Conservation (phyloP, 2,888 invertebrate genomes). For the Opisthograptis luteolata region DNA sequence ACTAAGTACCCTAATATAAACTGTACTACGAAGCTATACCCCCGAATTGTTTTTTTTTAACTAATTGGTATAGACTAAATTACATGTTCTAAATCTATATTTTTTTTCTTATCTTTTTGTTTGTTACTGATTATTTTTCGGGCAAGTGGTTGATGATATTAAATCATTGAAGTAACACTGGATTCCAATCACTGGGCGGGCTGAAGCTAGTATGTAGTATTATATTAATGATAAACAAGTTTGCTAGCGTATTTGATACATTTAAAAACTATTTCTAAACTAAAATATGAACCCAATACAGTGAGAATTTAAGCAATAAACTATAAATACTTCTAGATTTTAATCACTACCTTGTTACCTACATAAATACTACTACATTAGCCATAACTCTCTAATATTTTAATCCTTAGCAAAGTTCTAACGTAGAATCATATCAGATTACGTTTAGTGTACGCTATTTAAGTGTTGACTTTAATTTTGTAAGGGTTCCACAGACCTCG, state of each 20-base stretch:
- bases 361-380: conserved; percentile 35
- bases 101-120: too few species aligned
- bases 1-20: too few species aligned
- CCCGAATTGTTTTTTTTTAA: too few species aligned
- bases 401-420: conserved; percentile 55
- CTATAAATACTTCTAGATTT: conserved; percentile 18
- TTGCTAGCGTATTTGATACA: too few species aligned
- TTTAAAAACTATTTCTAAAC: not conserved
- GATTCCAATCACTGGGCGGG: too few species aligned
- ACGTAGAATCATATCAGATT: conserved; percentile 77
- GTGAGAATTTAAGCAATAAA: conserved; percentile 14
- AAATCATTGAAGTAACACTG: too few species aligned
- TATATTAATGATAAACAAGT: too few species aligned
- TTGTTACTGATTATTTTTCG: too few species aligned
- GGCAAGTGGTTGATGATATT: too few species aligned
- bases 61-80: too few species aligned
- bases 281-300: not conserved
- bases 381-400: conserved; percentile 46
- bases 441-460: conserved; percentile 72
- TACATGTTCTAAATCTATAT: too few species aligned
- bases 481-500: conserved; percentile 71
- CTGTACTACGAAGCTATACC: too few species aligned
- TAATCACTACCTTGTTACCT: conserved; percentile 35
- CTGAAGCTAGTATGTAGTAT: not conserved
- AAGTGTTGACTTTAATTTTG: conserved; percentile 82